Base-by-base conservation (phyloP, 2,797 vertebrate genomes). In the Cephalopachus bancanus region DNA sequence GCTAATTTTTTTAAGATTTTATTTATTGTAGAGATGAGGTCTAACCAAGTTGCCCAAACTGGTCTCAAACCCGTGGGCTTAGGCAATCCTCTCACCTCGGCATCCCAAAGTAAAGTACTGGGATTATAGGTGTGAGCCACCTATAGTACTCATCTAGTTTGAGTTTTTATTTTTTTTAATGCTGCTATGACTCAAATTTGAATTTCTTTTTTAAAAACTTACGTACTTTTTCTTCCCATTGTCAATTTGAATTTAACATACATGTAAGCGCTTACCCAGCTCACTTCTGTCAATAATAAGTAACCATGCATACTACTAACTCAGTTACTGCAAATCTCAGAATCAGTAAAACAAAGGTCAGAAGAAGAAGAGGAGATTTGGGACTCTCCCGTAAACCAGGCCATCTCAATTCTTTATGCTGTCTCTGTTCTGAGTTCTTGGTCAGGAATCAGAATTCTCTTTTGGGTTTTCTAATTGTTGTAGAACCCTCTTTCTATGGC, bases 121-220 rank as follows among this genome's bases (percentile, higher is more conserved):
- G 44, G 44, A 44, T 44, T 44, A 44, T 44, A 44, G 44, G 44
- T 44, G 44, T 44, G 44, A 44, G 44, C 44, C 44, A 44, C 44
- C 44, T 44, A 44, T 44, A 44, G 44, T 44, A 22, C 17, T 87
- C 24, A 57, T 95, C 11, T 92, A 6, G 79, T 93, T 89, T n/a
- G 57, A 78, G 79, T 71, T 44, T 1, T 94, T 75, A 72, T 95
- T 94, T 85, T 71, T 91, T 22, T 49, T 49, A 28, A 44, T 51
- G 17, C 24, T 87, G 22, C n/a, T 64, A 9, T 55, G 57, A 72
- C 20, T 89, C 24, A 62, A 37, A 71, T 89, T 83, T 65, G 59
- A 83, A 49, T 94, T 92, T 65, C 67, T 95, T 60, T 87, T 79
- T 79, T 74, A 53, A 76, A 69, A 90, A 69, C 20, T 24, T 60